A percentile compares a stretch with the other conserved stretches of the same genome.
phyloP scores from a whole-genome alignment of 2,888 invertebrate species.

The Agapostemon virescens region DNA sequence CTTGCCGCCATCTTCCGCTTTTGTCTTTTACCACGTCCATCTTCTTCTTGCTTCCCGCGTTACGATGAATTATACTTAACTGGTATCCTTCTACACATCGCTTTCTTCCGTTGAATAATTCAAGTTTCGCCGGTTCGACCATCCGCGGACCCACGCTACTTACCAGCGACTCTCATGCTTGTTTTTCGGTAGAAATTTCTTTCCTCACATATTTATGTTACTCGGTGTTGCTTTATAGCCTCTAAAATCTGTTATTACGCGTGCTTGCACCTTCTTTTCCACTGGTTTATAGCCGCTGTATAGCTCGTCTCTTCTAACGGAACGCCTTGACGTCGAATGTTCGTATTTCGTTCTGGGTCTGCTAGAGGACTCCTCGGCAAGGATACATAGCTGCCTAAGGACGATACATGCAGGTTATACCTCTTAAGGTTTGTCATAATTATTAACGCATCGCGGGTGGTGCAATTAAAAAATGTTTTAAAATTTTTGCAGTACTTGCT shows the following conservation, averaged over 20 bases:
- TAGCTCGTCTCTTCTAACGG: too few species aligned
- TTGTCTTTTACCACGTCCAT: not conserved
- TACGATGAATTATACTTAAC: not conserved
- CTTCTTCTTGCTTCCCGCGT: not conserved
- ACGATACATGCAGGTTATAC: too few species aligned
- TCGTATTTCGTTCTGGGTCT: too few species aligned
- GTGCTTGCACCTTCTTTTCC: not conserved
- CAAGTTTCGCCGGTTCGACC: not conserved
- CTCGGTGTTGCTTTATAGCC: not conserved
- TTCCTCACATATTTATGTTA: not conserved
- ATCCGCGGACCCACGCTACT: constrained; percentile 1
- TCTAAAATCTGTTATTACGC: not conserved
- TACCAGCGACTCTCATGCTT: too few species aligned
- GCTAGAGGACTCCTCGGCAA: too few species aligned
- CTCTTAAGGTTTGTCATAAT: too few species aligned
- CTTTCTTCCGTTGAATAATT: constrained; percentile 3
- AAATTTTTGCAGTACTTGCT: too few species aligned
- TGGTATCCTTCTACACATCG: not conserved
- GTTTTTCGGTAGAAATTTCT: not conserved
- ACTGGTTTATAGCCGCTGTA: not conserved
- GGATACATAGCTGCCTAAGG: too few species aligned
- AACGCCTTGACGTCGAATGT: too few species aligned
- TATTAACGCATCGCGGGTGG: too few species aligned
- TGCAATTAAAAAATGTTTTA: too few species aligned
- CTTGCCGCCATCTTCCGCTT: not conserved